phyloP scores from a whole-genome alignment of 2,797 vertebrate species.

The Ceyx erithaca region DNA sequence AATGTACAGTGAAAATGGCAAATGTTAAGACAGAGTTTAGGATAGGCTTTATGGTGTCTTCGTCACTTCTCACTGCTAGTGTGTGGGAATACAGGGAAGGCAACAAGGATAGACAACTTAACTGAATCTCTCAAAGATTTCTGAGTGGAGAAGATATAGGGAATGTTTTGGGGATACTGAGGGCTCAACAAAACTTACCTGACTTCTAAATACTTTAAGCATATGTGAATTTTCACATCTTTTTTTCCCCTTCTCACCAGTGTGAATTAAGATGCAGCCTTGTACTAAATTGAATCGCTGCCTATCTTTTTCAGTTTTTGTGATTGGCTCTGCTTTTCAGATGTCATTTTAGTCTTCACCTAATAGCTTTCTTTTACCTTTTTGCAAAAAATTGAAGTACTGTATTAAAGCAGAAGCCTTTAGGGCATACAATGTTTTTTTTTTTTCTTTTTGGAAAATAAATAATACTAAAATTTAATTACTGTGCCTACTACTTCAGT shows the following conservation, averaged over 20 bases:
- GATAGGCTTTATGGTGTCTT: background rate
- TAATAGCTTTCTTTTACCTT: constrained; percentile 69
- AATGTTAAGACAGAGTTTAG: background rate
- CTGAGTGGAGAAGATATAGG: background rate
- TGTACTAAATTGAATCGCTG: constrained; percentile 24
- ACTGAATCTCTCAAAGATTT: background rate
- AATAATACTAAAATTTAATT: constrained; percentile 65
- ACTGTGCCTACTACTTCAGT: constrained; percentile 44
- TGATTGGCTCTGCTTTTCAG: constrained; percentile 43
- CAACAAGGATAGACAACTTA: background rate
- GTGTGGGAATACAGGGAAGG: background rate
- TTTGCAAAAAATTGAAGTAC: constrained; percentile 57
- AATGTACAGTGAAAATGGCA: constrained; percentile 7
- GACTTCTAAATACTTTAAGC: background rate
- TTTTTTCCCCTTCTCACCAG: background rate
- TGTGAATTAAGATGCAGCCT: constrained; percentile 48
- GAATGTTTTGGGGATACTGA: background rate
- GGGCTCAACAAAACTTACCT: background rate
- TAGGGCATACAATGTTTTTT: background rate
- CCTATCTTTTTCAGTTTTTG: constrained; percentile 14
- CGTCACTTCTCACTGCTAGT: background rate
- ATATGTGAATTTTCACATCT: background rate
- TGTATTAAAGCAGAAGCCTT: constrained; percentile 50
- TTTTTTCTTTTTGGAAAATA: constrained; percentile 56
- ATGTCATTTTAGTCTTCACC: constrained; percentile 60